Evolutionary conservation across 1,140 invertebrate species (phyloP).

Genomic region (Aphelenchoides besseyi): DNA sequence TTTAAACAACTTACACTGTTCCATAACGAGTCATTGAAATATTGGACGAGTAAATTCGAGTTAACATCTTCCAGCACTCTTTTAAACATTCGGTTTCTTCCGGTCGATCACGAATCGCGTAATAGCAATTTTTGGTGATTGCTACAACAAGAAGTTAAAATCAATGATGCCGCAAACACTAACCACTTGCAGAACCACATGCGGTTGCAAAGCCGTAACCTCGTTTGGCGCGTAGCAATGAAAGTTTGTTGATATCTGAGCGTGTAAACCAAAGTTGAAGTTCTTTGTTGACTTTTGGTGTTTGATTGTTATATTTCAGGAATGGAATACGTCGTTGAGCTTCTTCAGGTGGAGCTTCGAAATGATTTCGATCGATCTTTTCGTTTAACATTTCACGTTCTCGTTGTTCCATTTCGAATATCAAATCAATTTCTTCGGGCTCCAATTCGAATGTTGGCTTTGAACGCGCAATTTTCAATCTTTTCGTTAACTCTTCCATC

Average conservation of each 20-base stretch:
- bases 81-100: conserved; percentile 32
- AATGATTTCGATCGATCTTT: conserved; percentile 3
- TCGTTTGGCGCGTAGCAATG: background rate
- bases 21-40: conserved; percentile 25
- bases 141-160: conserved; percentile 19
- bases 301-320: background rate
- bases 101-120: conserved; percentile 29
- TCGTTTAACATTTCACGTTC: background rate
- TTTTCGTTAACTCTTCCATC: background rate
- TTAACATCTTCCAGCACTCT: conserved; percentile 41
- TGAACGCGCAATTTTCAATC: background rate
- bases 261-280: conserved; percentile 19
- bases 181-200: conserved; percentile 24
- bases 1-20: conserved; percentile 31
- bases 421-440: conserved; percentile 15
- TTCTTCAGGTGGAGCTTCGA: background rate
- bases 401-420: conserved; percentile 8
- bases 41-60: conserved; percentile 22
- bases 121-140: conserved; percentile 31
- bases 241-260: background rate
- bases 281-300: background rate
- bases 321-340: conserved; percentile 15
- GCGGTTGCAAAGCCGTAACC: conserved; percentile 45
- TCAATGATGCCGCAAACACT: background rate
- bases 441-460: conserved; percentile 14